phyloP scores from a whole-genome alignment of 2,797 vertebrate genomes.

The Eupleurogrammus muticus region DNA sequence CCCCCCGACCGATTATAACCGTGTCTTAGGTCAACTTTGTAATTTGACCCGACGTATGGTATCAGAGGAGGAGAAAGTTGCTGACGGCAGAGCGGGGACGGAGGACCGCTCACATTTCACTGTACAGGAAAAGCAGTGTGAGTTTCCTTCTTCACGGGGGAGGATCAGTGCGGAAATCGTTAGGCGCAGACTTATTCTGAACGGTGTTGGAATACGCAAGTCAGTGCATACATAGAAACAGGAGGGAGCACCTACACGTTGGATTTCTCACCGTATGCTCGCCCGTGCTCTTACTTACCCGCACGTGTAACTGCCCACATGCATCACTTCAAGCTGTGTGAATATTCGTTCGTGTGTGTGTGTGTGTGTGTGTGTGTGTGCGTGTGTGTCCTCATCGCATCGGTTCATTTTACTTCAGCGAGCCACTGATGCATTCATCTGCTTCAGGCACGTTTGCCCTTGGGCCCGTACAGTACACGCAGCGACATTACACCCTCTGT shows the following conservation, averaged over 20 bases:
- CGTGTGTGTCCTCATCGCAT: neutral
- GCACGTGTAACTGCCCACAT: neutral
- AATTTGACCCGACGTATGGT: slow-evolving; percentile 8
- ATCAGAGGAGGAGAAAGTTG: slow-evolving; percentile 25
- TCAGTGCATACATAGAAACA: neutral
- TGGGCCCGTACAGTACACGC: neutral
- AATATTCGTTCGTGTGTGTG: slow-evolving; percentile 1
- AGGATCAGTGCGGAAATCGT: slow-evolving; percentile 9
- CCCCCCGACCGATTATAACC: slow-evolving; percentile 11
- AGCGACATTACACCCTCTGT: slow-evolving; percentile 15
- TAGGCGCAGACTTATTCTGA: neutral
- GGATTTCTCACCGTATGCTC: neutral
- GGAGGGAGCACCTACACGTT: neutral
- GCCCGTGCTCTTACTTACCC: neutral
- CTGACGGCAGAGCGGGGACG: slow-evolving; percentile 30
- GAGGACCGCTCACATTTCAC: slow-evolving; percentile 34
- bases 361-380: slow-evolving; percentile 3
- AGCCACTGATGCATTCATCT: slow-evolving; percentile 11
- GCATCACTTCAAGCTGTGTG: slow-evolving; percentile 20
- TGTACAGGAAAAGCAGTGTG: slow-evolving; percentile 19
- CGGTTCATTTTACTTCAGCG: slow-evolving; percentile 14
- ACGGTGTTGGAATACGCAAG: slow-evolving; percentile 2
- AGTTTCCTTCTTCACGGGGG: slow-evolving; percentile 3
- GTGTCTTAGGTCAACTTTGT: slow-evolving; percentile 8
- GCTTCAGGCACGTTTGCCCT: slow-evolving; percentile 21